Base-by-base conservation (phyloP, 2,888 invertebrate species). In the Drosophila mimetica region DNA sequence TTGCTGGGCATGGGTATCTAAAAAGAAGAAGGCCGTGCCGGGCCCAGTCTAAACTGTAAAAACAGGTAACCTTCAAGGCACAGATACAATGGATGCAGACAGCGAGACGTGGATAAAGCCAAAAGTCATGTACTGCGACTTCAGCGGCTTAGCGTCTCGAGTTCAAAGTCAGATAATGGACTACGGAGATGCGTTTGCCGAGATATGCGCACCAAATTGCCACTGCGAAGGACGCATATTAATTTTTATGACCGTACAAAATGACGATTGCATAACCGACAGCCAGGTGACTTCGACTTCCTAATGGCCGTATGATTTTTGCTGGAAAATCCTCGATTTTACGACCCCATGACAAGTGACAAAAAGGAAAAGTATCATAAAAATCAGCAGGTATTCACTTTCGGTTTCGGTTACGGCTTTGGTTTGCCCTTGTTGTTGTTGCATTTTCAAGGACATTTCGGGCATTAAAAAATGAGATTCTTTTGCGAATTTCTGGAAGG, bases 221-320 rank as follows among this genome's bases (percentile, higher is more conserved):
- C 73, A 72, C 66, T 48, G 75, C 77, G 85, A 90, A 90, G 90
- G 90, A 83, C 89, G 86, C 76, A 89, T 89, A 89, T 89, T 89
- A 89, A 89, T 89, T 88, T 89, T 90, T 88, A 90, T 90, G 77
- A 48, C 76, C 90, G 75, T 88, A 80, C 77, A 80, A 86, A 89
- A 89, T 83, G 84, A 83, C 63, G 52, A 82, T 89, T 89, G 85
- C 90, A 87, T 88, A 87, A 89, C 77, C 73, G 37, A 51, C 55
- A 41, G 55, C 58, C 77, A 81, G 87, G 87, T 84, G 79, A 86
- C 79, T 84, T 77, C 76, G 78, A 86, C 79, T 86, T 80, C 82
- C 74, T 82, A 71, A 76, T 80, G 74, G 46, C 47, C 42, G 54
- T 76, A 72, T 75, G 64, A 76, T 71, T 74, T 70, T 70, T 77